Percentiles rank a stretch among this genome's conserved stretches.
Conservation (phyloP, 53 echinoderm and acorn worm species). For the Holothuria scabra region DNA sequence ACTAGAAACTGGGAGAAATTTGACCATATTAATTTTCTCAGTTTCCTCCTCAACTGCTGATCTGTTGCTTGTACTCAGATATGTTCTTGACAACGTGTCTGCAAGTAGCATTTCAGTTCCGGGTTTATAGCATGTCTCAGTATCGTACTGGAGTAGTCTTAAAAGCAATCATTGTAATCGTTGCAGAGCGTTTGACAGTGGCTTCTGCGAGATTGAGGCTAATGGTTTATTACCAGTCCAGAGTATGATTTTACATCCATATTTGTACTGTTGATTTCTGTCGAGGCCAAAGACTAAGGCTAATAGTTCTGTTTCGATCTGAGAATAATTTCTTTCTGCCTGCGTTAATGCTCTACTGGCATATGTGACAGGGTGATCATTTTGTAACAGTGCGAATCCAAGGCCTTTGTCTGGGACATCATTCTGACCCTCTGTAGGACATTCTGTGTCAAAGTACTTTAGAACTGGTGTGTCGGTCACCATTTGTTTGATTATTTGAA, state of each 20-base stretch:
- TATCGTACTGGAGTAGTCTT: conserved; percentile 54
- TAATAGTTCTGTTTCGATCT: conserved; percentile 59
- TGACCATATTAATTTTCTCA: conserved; percentile 54
- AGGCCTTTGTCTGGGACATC: conserved; percentile 67
- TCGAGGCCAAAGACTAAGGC: conserved; percentile 70
- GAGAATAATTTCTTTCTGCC: conserved; percentile 62
- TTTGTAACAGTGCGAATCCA: conserved; percentile 61
- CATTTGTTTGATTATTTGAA: too few species aligned
- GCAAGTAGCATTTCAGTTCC: conserved; percentile 65
- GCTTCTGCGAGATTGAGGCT: conserved; percentile 58
- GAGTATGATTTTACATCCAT: conserved; percentile 50
- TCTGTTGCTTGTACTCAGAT: conserved; percentile 27
- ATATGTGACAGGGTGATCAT: conserved; percentile 64
- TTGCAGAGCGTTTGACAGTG: conserved; percentile 57
- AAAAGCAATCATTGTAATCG: conserved; percentile 54
- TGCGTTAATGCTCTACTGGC: conserved; percentile 60
- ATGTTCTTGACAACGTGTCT: conserved; percentile 64
- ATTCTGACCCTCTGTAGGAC: conserved; percentile 56
- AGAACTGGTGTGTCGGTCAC: conserved; percentile 60
- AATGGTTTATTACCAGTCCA: conserved; percentile 72
- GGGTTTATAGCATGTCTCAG: conserved; percentile 61
- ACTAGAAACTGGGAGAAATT: conserved; percentile 54
- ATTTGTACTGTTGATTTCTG: conserved; percentile 62
- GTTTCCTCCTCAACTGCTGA: conserved; percentile 47
- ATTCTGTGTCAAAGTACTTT: conserved; percentile 58